Conservation (phyloP, 2,797 vertebrate species). For the Novumbra hubbsi region DNA sequence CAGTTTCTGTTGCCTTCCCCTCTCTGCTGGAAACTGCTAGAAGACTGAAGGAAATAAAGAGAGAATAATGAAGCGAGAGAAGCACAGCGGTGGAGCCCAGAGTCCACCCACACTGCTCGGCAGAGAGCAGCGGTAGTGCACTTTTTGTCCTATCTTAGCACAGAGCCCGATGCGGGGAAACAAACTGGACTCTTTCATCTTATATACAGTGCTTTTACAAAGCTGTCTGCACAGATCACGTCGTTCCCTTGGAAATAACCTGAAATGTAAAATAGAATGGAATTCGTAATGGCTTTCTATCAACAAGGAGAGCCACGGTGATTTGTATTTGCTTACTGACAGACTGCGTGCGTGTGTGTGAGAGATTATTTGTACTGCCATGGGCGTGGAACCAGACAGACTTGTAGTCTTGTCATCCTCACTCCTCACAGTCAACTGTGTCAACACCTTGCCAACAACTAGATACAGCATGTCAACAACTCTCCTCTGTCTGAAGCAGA, state of each 20-base stretch:
- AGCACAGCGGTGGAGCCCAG: constrained; percentile 66
- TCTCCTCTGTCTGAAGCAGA: constrained; percentile 39
- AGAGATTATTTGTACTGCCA: constrained; percentile 25
- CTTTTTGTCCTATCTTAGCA: constrained; percentile 71
- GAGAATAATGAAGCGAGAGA: constrained; percentile 55
- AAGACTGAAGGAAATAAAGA: constrained; percentile 36
- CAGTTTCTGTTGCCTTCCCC: constrained; percentile 66
- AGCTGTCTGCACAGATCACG: constrained; percentile 57
- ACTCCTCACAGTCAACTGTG: constrained; percentile 37
- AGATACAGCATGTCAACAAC: constrained; percentile 54
- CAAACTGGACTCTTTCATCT: constrained; percentile 66
- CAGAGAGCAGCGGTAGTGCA: constrained; percentile 56
- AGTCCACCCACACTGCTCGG: constrained; percentile 68
- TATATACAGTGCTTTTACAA: constrained; percentile 49
- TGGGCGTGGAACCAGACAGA: constrained; percentile 25
- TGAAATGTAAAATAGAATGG: constrained; percentile 45
- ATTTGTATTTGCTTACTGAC: constrained; percentile 59
- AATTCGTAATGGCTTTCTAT: constrained; percentile 48
- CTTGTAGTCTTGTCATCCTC: constrained; percentile 45
- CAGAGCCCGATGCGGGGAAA: constrained; percentile 33
- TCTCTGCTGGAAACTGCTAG: constrained; percentile 62
- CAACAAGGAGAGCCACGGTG: constrained; percentile 36
- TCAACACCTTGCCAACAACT: constrained; percentile 64
- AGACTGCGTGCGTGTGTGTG: constrained; percentile 13
- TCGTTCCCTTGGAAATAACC: constrained; percentile 62